Conservation (phyloP, 2,888 invertebrate genomes). For the Schizaphis graminum region DNA sequence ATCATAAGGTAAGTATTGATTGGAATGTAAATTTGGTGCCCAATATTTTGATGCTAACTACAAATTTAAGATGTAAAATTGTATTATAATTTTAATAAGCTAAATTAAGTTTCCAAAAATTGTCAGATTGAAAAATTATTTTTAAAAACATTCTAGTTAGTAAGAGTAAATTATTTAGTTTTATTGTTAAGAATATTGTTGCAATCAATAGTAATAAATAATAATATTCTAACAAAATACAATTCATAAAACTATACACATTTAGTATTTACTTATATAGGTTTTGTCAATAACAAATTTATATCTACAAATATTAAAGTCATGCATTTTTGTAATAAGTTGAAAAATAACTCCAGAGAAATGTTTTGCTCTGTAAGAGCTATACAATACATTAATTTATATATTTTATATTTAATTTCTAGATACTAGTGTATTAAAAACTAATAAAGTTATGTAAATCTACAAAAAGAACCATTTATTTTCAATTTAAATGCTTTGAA, state of each 20-base stretch:
- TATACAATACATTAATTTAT: neutral
- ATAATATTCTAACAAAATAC: neutral
- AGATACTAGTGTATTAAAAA: neutral
- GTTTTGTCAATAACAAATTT: neutral
- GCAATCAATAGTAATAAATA: neutral
- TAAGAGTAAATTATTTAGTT: neutral
- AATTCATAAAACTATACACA: neutral
- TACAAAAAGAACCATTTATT: neutral
- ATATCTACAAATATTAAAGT: neutral
- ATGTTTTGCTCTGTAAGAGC: neutral
- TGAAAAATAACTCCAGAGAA: neutral
- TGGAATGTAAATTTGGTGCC: conserved; percentile 84
- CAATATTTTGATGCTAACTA: conserved; percentile 93
- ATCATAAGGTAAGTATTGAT: conserved; percentile 81
- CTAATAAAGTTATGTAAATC: neutral
- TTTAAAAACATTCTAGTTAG: neutral
- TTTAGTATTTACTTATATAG: neutral
- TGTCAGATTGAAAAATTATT: neutral
- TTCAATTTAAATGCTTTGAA: neutral
- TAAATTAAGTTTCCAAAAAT: neutral
- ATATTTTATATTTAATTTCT: neutral
- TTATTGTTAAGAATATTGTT: neutral
- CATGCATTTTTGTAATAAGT: neutral
- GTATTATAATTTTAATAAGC: neutral
- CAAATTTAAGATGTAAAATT: conserved; percentile 68